phyloP scores from a whole-genome alignment of 2,888 invertebrate species.

The Crepidodera aurea region DNA sequence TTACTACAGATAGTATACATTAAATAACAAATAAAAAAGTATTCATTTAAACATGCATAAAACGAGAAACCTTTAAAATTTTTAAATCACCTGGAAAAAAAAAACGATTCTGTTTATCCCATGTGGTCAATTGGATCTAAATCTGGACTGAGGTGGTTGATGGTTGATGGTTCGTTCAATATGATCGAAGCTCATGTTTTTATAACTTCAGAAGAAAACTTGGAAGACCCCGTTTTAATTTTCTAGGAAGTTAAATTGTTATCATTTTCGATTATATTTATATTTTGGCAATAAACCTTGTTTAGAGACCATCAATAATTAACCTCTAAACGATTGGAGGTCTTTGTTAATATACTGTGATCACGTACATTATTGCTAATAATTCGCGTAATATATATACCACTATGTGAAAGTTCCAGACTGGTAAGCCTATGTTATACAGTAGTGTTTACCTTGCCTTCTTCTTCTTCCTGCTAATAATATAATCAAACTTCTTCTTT shows the following conservation, averaged over 20 bases:
- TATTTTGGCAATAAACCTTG: constrained; percentile 13
- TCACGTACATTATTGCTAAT: constrained; percentile 14
- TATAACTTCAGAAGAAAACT: too few relatives aligned
- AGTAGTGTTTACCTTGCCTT: constrained; percentile 14
- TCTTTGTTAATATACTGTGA: constrained; percentile 5
- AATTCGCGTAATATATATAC: constrained; percentile 15
- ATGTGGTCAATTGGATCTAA: too few relatives aligned
- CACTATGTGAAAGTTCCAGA: constrained; percentile 2
- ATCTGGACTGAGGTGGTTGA: too few relatives aligned
- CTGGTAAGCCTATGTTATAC: constrained; percentile 12
- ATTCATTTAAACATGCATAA: too few relatives aligned
- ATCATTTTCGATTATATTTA: not conserved
- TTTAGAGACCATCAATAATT: constrained; percentile 5
- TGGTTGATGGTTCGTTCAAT: too few relatives aligned
- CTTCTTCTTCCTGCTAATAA: constrained; percentile 15
- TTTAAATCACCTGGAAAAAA: too few relatives aligned
- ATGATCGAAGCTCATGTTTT: too few relatives aligned
- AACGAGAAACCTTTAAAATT: too few relatives aligned
- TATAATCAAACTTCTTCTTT: constrained; percentile 7
- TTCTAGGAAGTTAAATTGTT: constrained; percentile 7
- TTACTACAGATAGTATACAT: too few relatives aligned
- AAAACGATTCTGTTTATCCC: too few relatives aligned
- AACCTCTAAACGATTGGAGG: constrained; percentile 2
- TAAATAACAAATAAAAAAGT: too few relatives aligned
- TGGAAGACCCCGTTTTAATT: too few relatives aligned